Percentiles rank a stretch among this genome's conserved stretches.
phyloP scores from a whole-genome alignment of 2,113 vertebrate genomes.

The Onychorhynchus coronatus region DNA sequence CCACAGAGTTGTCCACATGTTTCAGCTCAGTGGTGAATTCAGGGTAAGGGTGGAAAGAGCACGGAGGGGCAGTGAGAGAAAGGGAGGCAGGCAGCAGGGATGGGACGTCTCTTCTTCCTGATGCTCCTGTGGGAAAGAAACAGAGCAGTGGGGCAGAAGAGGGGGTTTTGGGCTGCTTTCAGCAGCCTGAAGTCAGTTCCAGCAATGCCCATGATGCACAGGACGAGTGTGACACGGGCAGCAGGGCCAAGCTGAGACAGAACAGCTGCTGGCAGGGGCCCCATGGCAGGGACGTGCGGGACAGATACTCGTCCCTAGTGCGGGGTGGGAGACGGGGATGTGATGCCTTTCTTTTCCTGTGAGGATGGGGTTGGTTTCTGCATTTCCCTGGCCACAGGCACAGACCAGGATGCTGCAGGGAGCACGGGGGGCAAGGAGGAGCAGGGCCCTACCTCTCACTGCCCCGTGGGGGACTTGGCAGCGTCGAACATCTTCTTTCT shows the following conservation, averaged over 20 bases:
- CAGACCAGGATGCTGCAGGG: not conserved
- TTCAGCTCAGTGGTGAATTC: not conserved
- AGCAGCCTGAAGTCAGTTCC: not conserved
- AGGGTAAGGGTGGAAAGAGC: not conserved
- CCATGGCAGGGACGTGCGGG: rapidly evolving
- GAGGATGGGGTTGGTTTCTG: not conserved
- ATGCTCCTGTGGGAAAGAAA: slow-evolving; percentile 19
- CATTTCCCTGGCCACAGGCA: not conserved
- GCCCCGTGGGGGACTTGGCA: slow-evolving; percentile 79
- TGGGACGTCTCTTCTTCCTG: not conserved
- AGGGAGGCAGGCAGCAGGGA: not conserved
- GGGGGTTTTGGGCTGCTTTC: not conserved
- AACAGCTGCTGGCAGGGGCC: not conserved
- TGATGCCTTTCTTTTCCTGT: not conserved
- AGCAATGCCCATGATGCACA: rapidly evolving
- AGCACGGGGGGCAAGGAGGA: not conserved
- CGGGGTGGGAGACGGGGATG: not conserved
- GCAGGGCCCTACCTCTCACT: slow-evolving; percentile 66
- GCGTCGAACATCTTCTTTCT: slow-evolving; percentile 97
- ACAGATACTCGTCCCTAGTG: rapidly evolving
- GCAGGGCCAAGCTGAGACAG: not conserved
- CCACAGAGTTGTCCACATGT: not conserved
- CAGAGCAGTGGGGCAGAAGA: not conserved
- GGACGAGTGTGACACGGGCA: not conserved
- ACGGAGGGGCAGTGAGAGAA: not conserved